Evolutionary conservation across 2,797 vertebrate species (phyloP).

Genomic region (Ciconia nigra): DNA sequence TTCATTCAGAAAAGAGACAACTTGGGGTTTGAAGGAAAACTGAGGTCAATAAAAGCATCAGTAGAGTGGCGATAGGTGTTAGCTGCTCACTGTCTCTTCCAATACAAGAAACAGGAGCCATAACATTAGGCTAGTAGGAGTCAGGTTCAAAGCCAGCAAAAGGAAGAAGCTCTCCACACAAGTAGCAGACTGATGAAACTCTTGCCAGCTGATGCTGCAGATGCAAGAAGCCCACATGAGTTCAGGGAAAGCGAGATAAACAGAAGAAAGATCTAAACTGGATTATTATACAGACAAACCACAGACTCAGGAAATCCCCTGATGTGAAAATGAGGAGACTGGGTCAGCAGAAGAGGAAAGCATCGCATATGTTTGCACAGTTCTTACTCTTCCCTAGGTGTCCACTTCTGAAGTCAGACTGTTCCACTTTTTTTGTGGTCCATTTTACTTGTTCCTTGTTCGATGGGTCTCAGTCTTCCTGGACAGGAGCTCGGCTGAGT

Average conservation of each 20-base stretch:
- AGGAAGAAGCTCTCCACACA: not conserved
- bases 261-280: not conserved
- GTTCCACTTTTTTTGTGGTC: not conserved
- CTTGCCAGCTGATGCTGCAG: not conserved
- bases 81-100: not conserved
- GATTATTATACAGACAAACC: not conserved
- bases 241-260: not conserved
- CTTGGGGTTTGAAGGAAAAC: not conserved
- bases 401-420: not conserved
- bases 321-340: not conserved
- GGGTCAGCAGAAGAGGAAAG: not conserved
- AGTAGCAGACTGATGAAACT: not conserved
- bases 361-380: accelerated
- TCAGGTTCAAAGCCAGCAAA: not conserved
- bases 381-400: not conserved
- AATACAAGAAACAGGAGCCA: not conserved
- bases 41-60: not conserved
- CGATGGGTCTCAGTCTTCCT: not conserved
- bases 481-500: not conserved
- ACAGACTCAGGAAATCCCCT: not conserved
- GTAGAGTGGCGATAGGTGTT: not conserved
- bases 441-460: not conserved
- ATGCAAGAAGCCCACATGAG: accelerated
- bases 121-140: not conserved
- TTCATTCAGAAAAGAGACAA: not conserved